Percentiles rank a stretch among this genome's conserved stretches.
phyloP scores from a whole-genome alignment of 2,888 invertebrate species.

The Dicroscelio sp. region DNA sequence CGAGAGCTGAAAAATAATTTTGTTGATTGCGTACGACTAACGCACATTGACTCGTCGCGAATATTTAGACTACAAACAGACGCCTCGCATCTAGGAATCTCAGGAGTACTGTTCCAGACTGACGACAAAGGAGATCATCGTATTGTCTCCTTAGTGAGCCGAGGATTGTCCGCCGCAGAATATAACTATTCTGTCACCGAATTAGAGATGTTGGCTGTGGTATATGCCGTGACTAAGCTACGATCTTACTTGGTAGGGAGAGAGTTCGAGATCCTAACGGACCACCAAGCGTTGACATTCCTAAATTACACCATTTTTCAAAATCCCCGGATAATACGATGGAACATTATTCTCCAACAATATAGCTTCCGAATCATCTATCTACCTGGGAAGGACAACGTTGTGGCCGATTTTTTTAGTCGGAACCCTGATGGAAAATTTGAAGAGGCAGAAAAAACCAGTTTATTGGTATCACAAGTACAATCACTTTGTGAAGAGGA shows the following conservation, averaged over 20 bases:
- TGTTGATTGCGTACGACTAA: no score
- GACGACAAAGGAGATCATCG: constrained; percentile 8
- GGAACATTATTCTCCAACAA: constrained; percentile 35
- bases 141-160: constrained; percentile 82
- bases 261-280: neutral
- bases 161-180: constrained; percentile 57
- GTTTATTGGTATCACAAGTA: neutral
- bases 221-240: constrained; percentile 83
- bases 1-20: no score
- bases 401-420: constrained; percentile 17
- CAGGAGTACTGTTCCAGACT: constrained; percentile 78
- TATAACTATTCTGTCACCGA: constrained; percentile 68
- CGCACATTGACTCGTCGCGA: no score
- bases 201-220: constrained; percentile 74
- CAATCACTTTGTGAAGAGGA: neutral
- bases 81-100: no score
- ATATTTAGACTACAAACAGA: no score
- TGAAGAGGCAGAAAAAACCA: neutral
- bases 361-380: neutral
- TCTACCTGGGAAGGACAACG: neutral
- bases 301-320: neutral
- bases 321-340: neutral
- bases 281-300: constrained; percentile 13
- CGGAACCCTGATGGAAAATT: constrained; percentile 12
- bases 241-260: constrained; percentile 61